phyloP scores from a whole-genome alignment of 2,888 invertebrate genomes.

The Rutpela maculata region DNA sequence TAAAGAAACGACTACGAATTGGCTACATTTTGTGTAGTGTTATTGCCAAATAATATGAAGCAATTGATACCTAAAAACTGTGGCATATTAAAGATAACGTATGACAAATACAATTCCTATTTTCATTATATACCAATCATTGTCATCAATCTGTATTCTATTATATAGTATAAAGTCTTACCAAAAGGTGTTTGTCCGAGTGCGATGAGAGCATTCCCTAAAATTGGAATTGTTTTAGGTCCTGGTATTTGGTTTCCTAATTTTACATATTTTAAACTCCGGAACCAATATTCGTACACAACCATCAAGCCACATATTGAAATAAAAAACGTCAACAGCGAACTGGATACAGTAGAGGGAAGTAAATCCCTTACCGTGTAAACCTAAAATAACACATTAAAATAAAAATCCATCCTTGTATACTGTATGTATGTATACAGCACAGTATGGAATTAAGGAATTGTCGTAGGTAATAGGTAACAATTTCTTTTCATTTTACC shows the following conservation, averaged over 20 bases:
- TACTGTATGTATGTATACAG: too few relatives aligned
- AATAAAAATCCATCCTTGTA: neutral
- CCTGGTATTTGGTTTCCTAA: conserved; percentile 61
- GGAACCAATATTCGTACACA: conserved; percentile 58
- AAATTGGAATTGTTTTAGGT: conserved; percentile 54
- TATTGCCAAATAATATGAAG: too few relatives aligned
- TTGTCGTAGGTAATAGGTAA: too few relatives aligned
- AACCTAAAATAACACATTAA: neutral
- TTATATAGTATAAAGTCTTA: conserved; percentile 35
- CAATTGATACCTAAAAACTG: too few relatives aligned
- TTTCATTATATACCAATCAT: too few relatives aligned
- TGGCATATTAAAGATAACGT: too few relatives aligned
- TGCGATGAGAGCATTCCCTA: conserved; percentile 58
- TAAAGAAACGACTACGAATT: too few relatives aligned
- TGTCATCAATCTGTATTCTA: neutral
- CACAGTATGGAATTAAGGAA: too few relatives aligned
- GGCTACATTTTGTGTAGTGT: too few relatives aligned
- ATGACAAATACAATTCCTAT: too few relatives aligned
- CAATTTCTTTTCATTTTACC: too few relatives aligned
- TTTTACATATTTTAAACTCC: conserved; percentile 56
- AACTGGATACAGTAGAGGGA: conserved; percentile 35
- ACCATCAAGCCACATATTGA: conserved; percentile 46
- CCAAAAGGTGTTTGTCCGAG: conserved; percentile 52
- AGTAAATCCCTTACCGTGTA: neutral
- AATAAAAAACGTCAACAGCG: conserved; percentile 39